Base-by-base conservation (phyloP, 2,797 vertebrate genomes). In the Lagocephalus sceleratus region DNA sequence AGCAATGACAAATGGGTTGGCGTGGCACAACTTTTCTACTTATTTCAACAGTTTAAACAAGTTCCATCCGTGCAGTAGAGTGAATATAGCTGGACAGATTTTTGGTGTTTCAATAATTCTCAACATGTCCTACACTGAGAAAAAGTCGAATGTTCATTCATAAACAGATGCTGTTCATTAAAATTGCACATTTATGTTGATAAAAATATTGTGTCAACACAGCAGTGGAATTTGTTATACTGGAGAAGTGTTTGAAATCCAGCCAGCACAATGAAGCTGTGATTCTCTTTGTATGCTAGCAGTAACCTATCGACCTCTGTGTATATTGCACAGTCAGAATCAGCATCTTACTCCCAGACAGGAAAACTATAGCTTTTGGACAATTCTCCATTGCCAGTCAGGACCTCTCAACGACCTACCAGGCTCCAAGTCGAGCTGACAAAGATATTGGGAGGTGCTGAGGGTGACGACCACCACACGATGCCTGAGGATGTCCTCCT, bases 371-470 rank as follows among this genome's bases (percentile, higher is more conserved):
- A 3, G 41, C 42, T n/a, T 5, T 19, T 47, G 11, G n/a, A 15
- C 2, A 5, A 12, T 10, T 47, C 23, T 16, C 3, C 21, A 25
- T 25, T 47, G 45, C 7, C 6, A 6, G 6, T 17, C 6, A 47
- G 15, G 20, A 16, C 4, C 5, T 25, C 16, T 29, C 26, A 3
- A 15, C 2, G 26, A 73, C 90, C 90, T 70, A 99, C 97, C 97
- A 42, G 95, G 94, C 64, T 98, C 95, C 77, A 99, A 91, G 84
- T 99, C 97, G 81, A 98, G 90, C 80, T 99, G 97, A 87, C 95
- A 99, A 47, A 99, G 94, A 88, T 97, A 97, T 89, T 98, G 97
- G 57, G 97, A 98, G 82, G 97, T 99, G 87, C 94, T 98, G 86
- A 99, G 92, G 17, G 97, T 99, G 81, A 97, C 95, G 70, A 99